Evolutionary conservation across 2,888 invertebrate genomes (phyloP), one percentile per base, ranked within the genome.

Genomic region (Theodoxus fluviatilis): DNA sequence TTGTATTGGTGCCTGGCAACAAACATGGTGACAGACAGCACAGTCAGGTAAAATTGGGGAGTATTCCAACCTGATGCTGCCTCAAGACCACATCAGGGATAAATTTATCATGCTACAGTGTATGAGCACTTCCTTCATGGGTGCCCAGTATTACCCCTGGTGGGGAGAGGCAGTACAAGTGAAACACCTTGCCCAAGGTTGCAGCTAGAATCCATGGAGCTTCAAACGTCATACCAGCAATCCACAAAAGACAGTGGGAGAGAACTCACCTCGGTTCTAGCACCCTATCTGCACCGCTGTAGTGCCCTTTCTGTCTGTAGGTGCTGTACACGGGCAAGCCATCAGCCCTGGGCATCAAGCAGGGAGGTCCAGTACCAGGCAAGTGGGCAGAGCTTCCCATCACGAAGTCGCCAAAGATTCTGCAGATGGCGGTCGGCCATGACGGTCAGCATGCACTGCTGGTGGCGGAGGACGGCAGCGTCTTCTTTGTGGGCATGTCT

Each of bases 361-460:
- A 87, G 75, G 85, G 85, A 31, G 84, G 81, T 28, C 81, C 84
- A n/a, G 71, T 85, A 18, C 74, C 78, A 18, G 83, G 84, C 15
- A 86, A 87, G 73, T 89, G 88, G 88, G 82, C 85, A 2, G 88
- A 88, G 77, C 81, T 89, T 28, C 89, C 91, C 49, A 89, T 93
- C 69, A 91, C 92, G 0, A 94, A 94, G 88, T 90, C 91, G 28
- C 92, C 92, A 1, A 92, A 91, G 82, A 91, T 93, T 71, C 88
- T 90, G 0, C 92, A 96, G 88, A 91, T 95, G 74, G 93, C 95
- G 0, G 91, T 95, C 1, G 97, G 98, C 0, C 96, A 97, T 83
- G 98, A 98, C 84, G 96, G 96, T 0, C 91, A 94, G 66, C 96
- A 98, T 86, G 95, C 94, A 0, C 89, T 98, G 67, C 87, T 98